Evolutionary conservation across 2,113 vertebrate species (phyloP).

Genomic region (Heptranchias perlo): DNA sequence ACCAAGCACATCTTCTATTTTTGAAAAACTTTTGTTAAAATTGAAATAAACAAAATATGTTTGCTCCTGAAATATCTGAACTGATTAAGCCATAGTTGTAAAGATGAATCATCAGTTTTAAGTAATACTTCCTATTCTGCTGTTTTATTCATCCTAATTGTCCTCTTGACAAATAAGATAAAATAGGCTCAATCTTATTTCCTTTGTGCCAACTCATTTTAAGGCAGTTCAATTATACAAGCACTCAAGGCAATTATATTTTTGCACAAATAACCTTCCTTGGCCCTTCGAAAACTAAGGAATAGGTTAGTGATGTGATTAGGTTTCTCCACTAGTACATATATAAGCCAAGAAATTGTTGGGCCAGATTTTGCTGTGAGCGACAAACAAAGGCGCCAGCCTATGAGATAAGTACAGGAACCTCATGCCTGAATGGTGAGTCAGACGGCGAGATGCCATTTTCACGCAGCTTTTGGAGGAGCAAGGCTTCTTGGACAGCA

Average conservation of each 20-base stretch:
- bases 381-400: too few species aligned
- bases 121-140: neutral
- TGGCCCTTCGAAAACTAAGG: neutral
- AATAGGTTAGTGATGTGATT: neutral
- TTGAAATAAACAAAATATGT: neutral
- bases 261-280: neutral
- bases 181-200: neutral
- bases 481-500: too few species aligned
- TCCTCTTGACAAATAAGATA: neutral
- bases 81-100: neutral
- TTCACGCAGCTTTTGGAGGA: too few species aligned
- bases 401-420: too few species aligned
- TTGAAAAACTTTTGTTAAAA: neutral
- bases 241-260: neutral
- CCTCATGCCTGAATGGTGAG: too few species aligned
- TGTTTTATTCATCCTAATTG: neutral
- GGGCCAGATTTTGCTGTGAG: too few species aligned
- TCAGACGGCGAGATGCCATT: too few species aligned
- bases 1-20: neutral
- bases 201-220: neutral
- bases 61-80: neutral
- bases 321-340: neutral
- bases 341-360: too few species aligned
- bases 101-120: constrained; percentile 7
- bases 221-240: neutral